A percentile compares a stretch with the other conserved stretches of the same genome.
phyloP scores from a whole-genome alignment of 1,140 invertebrate genomes.

The Leptopilina clavipes region DNA sequence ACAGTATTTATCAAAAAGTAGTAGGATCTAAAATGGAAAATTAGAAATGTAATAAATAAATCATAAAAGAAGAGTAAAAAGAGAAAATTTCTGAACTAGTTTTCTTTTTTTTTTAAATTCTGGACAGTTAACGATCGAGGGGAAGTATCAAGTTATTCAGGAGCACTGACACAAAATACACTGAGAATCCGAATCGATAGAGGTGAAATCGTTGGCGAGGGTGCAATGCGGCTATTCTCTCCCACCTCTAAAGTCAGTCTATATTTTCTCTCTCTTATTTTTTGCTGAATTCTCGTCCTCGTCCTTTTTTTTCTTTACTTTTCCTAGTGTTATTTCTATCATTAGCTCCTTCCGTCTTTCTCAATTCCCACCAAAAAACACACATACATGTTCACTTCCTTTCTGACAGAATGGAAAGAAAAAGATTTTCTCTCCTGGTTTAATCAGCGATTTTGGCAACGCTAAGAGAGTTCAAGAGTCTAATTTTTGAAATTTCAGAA shows the following conservation, averaged over 20 bases:
- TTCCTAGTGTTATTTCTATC: constrained; percentile 5
- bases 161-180: constrained; percentile 56
- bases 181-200: constrained; percentile 64
- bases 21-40: no score
- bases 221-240: constrained; percentile 63
- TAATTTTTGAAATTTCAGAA: constrained; percentile 24
- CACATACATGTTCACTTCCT: neutral
- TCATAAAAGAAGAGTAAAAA: neutral
- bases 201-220: constrained; percentile 61
- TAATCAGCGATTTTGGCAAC: constrained; percentile 24
- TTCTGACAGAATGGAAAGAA: neutral
- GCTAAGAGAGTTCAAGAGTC: neutral
- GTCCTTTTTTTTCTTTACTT: neutral
- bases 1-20: no score
- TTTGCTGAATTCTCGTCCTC: neutral
- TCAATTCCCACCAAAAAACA: constrained; percentile 32
- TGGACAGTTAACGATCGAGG: constrained; percentile 17
- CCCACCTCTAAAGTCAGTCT: constrained; percentile 35
- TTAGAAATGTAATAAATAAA: neutral
- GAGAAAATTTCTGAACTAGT: neutral
- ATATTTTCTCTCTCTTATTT: constrained; percentile 8
- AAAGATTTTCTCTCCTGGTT: neutral
- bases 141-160: constrained; percentile 50
- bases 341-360: constrained; percentile 39
- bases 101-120: neutral